Percentiles rank a stretch among this genome's conserved stretches.
Evolutionary conservation across 2,113 vertebrate species (phyloP).

Genomic region (Ginglymostoma cirratum): DNA sequence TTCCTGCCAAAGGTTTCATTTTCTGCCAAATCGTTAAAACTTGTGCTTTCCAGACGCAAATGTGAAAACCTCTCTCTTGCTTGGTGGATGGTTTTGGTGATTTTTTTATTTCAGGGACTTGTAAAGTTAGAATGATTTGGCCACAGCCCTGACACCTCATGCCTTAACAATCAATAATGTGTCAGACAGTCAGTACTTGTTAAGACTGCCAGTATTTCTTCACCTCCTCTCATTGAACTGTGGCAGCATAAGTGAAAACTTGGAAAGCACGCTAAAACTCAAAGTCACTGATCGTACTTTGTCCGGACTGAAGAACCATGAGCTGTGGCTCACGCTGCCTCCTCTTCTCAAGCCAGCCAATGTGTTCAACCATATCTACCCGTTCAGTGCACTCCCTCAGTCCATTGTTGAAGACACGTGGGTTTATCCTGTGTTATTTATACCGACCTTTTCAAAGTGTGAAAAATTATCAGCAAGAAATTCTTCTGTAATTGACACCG

Average conservation of each 20-base stretch:
- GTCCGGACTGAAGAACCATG: not conserved
- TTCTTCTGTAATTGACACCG: conserved; percentile 13
- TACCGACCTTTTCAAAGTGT: not conserved
- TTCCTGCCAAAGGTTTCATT: conserved; percentile 24
- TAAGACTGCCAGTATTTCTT: not conserved
- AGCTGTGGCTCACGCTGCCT: not conserved
- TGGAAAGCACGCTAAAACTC: not conserved
- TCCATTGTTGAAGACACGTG: not conserved
- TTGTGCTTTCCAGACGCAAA: conserved; percentile 29
- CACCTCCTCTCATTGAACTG: not conserved
- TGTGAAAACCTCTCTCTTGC: not conserved
- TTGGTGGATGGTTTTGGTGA: conserved; percentile 11
- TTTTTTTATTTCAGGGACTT: not conserved
- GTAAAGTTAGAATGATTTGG: not conserved
- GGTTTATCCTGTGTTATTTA: not conserved
- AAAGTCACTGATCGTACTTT: not conserved
- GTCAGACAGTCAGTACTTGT: not conserved
- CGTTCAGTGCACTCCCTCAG: not conserved
- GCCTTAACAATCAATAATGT: not conserved
- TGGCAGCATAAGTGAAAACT: not conserved
- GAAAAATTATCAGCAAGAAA: conserved; percentile 17
- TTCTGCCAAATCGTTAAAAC: conserved; percentile 37
- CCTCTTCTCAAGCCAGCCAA: not conserved
- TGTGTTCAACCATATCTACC: not conserved
- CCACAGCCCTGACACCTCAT: not conserved